These are phyloP conservation scores for Urocolius indicus DNA, from an alignment of 2,113 vertebrate species.

Conservation along the genomic window DNA sequence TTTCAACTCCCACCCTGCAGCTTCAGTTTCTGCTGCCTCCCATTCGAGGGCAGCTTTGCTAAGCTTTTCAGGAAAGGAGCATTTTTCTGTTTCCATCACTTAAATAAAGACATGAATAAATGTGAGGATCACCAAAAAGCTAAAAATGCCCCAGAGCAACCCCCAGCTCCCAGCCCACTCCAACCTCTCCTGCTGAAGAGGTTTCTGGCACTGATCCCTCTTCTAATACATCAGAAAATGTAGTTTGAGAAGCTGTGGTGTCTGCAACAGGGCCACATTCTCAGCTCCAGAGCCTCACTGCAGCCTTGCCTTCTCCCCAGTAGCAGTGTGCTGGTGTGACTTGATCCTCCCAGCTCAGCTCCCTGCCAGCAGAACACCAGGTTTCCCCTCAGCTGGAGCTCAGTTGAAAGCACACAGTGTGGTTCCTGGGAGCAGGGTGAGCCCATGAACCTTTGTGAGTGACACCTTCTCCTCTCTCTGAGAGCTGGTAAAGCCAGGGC, in stretches of 20 bases:
- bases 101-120: not conserved
- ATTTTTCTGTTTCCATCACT: not conserved
- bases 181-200: not conserved
- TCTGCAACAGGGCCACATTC: not conserved
- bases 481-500: not conserved
- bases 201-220: not conserved
- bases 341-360: not conserved
- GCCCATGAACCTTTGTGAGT: not conserved
- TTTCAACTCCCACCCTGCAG: rapidly evolving
- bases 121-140: not conserved
- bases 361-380: not conserved
- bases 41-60: not conserved
- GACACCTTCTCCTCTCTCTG: not conserved
- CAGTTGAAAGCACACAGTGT: not conserved
- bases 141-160: not conserved
- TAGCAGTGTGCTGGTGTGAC: not conserved
- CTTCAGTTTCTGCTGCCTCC: not conserved
- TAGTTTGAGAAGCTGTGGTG: not conserved
- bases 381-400: not conserved
- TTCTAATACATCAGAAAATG: not conserved
- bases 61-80: not conserved
- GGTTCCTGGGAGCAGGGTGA: not conserved
- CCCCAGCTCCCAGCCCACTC: not conserved
- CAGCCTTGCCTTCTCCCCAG: not conserved
- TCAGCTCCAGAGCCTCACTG: not conserved